Conservation (phyloP, 1,140 invertebrate species). For the Orchestia grillus region DNA sequence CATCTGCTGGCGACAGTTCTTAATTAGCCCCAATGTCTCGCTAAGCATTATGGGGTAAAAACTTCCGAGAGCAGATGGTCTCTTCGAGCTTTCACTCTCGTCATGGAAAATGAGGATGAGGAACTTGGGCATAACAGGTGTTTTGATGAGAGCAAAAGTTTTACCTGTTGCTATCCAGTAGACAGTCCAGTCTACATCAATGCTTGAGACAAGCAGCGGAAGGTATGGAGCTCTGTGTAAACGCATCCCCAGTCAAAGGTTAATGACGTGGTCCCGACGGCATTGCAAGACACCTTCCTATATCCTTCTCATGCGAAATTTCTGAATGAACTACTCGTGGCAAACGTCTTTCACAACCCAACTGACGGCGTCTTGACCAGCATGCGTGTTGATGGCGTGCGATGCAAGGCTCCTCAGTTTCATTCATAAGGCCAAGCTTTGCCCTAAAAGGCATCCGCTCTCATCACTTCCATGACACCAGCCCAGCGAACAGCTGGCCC, state of each 20-base stretch:
- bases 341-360: background rate
- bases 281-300: background rate
- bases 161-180: background rate
- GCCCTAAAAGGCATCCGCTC: conserved; percentile 28
- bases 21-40: conserved; percentile 51
- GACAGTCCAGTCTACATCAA: background rate
- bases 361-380: background rate
- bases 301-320: background rate
- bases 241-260: conserved; percentile 4
- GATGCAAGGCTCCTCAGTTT: conserved; percentile 40
- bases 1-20: conserved; percentile 54
- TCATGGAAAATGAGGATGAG: conserved; percentile 1
- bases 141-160: background rate
- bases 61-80: conserved; percentile 32
- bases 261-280: background rate
- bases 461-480: conserved; percentile 41
- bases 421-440: conserved; percentile 3
- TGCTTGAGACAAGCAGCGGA: background rate
- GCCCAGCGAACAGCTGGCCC: conserved; percentile 3
- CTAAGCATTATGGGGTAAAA: conserved; percentile 51
- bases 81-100: conserved; percentile 36
- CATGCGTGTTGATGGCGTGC: background rate
- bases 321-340: background rate
- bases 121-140: background rate
- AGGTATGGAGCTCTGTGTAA: background rate